Conservation (phyloP, 2,797 vertebrate species). For the Valencia hispanica region DNA sequence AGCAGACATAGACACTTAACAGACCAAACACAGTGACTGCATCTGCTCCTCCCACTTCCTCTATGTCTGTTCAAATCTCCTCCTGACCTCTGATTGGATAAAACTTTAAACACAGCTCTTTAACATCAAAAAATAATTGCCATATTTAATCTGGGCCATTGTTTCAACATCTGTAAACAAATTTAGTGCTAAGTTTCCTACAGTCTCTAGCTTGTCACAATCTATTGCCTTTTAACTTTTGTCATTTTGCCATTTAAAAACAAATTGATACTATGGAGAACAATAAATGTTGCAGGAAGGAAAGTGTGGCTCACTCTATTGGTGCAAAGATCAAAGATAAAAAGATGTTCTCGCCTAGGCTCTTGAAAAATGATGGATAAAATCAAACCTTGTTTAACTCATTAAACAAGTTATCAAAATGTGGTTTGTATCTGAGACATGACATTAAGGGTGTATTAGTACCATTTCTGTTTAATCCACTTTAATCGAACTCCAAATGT, state of each 20-base stretch:
- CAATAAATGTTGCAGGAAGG: neutral
- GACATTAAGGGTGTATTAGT: too few species aligned
- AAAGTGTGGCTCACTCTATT: neutral
- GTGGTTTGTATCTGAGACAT: too few species aligned
- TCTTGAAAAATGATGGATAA: too few species aligned
- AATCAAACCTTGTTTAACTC: too few species aligned
- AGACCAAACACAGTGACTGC: neutral
- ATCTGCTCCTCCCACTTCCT: neutral
- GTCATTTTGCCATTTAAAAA: neutral
- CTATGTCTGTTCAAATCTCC: neutral
- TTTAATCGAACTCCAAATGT: too few species aligned
- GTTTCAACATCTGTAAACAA: neutral
- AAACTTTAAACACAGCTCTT: neutral
- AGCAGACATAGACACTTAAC: neutral
- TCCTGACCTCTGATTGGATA: neutral
- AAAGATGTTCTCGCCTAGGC: too few species aligned
- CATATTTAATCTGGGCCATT: neutral
- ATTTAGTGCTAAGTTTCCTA: neutral
- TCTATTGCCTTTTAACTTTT: neutral
- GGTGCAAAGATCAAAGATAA: neutral
- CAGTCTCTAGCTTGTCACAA: neutral
- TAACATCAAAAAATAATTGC: neutral
- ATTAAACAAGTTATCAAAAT: too few species aligned
- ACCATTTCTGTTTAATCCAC: too few species aligned
- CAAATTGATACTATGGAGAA: neutral